Evolutionary conservation across 2,113 vertebrate genomes (phyloP), one percentile per base, ranked within the genome.

Genomic region (Actenoides lindsayi): DNA sequence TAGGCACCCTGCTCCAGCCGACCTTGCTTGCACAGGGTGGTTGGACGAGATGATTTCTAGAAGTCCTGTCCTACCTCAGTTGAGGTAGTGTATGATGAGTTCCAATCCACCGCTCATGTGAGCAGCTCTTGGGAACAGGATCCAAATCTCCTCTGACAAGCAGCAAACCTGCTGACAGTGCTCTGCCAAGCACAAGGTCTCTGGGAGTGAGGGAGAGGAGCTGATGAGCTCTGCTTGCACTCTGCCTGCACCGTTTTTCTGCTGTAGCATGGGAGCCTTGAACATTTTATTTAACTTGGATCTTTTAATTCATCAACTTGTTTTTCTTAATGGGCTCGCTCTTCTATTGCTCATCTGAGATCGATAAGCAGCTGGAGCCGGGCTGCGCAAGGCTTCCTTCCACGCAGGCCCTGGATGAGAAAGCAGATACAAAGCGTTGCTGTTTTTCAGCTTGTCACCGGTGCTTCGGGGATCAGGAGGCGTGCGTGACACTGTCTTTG

Each of bases 241-340:
- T 91, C 57, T 84, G 44, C 46, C 83, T 50, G 41, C 41, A 44
- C 65, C 46, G 13, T 84, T 95, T 83, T 87, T 62, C 74, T 85
- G 24, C 77, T 37, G 50, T 37, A 80, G 70, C 89, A 59, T 82
- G 63, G 50, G 50, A 83, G 54, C 76, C 54, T 67, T 6, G 31
- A 96, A 59, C 89, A 27, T 94, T 95, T 96, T 79, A 87, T 94
- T 96, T 95, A 85, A 79, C 81, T 87, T 35, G 27, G 14, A 69
- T 94, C 89, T 94, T 92, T 94, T 93, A 94, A 95, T 95, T 96
- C 74, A 92, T 95, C 80, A 48, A 6, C 77, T 87, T 89, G 53
- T 87, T 93, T 91, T 90, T 79, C 81, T 50, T 95, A 87, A 92
- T 73, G 86, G 62, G 62, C 41, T 92, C 65, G 57, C n/a, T 93